Evolutionary conservation across 2,113 vertebrate genomes (phyloP), one percentile per base, ranked within the genome.

Genomic region (Lasiurus borealis): DNA sequence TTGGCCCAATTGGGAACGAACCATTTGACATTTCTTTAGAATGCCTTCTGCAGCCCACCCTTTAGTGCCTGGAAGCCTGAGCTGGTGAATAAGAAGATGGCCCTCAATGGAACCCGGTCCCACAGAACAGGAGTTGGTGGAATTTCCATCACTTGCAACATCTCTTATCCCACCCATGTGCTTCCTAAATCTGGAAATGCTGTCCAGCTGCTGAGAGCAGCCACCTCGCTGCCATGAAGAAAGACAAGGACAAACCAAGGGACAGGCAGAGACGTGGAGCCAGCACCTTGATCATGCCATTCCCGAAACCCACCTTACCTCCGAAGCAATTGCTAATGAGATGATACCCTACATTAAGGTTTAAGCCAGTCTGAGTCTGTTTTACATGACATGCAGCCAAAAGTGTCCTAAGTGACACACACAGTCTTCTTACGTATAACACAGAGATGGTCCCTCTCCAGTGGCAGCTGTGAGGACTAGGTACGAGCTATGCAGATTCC

Each of bases 61-160:
- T 44, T 62, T 11, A 2, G 23, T 0, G 18, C 7, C 52, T 21
- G 36, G 54, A 54, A 64, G 52, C 44, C 36, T 36, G 31, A 21
- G 50, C 94, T 31, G 40, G 21, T 21, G 6, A 54, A 19, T 75
- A 23, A 72, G 57, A 75, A 21, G 25, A 18, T 1, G 2, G 25
- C 21, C n/a, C 29, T 21, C 15, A 52, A 3, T 0, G 1, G 68
- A 52, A 36, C 25, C 0, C 0, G 1, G 5, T n/a, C 34, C 3
- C 0, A 4, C 0, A 5, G 2, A 0, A 52, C 48, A n/a, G 12
- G 19, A 36, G 14, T 2, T 0, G 8, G 66, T 2, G 54, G 54
- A 50, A 29, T 15, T 27, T 85, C 48, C 14, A 5, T 31, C 31
- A 40, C 11, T 83, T 18, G 40, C 21, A 40, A 34, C 75, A 44